A percentile compares a stretch with the other conserved stretches of the same genome.
Evolutionary conservation across 64 coral and sea anemone genomes (phyloP).

Genomic region (Catalaphyllia jardinei): DNA sequence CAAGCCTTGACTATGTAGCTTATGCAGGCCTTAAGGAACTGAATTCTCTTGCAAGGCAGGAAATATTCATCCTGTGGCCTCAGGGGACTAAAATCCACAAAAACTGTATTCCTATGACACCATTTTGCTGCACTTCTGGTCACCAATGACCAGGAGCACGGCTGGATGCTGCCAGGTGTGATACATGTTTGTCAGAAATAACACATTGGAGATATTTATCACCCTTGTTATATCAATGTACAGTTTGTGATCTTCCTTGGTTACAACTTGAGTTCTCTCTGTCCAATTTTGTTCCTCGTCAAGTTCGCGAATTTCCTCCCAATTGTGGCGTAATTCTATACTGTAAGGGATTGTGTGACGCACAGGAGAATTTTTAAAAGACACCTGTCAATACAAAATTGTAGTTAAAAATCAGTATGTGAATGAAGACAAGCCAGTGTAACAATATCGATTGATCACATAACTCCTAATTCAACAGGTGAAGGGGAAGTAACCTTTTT

Average conservation of each 20-base stretch:
- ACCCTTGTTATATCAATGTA: constrained; percentile 79
- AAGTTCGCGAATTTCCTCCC: constrained; percentile 92
- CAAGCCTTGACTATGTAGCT: too few species aligned
- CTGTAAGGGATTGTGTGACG: constrained; percentile 43
- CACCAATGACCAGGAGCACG: too few species aligned
- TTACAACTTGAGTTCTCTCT: constrained; percentile 92
- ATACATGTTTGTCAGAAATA: neutral
- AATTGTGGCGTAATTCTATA: constrained; percentile 43
- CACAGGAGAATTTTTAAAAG: constrained; percentile 88
- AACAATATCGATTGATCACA: too few species aligned
- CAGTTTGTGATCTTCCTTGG: constrained; percentile 82
- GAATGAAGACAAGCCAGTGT: neutral
- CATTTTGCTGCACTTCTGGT: too few species aligned
- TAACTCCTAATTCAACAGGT: too few species aligned
- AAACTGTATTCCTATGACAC: too few species aligned
- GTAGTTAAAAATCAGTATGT: neutral
- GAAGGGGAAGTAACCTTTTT: too few species aligned
- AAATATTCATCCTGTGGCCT: too few species aligned
- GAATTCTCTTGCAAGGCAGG: too few species aligned
- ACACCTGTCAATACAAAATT: constrained; percentile 40
- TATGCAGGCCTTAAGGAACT: too few species aligned
- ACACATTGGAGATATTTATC: neutral
- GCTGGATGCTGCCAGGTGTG: too few species aligned
- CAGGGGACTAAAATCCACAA: too few species aligned
- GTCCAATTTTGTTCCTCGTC: constrained; percentile 98